Percentiles rank a stretch among this genome's conserved stretches.
Conservation (phyloP, 2,888 invertebrate genomes). For the Microctonus brassicae region DNA sequence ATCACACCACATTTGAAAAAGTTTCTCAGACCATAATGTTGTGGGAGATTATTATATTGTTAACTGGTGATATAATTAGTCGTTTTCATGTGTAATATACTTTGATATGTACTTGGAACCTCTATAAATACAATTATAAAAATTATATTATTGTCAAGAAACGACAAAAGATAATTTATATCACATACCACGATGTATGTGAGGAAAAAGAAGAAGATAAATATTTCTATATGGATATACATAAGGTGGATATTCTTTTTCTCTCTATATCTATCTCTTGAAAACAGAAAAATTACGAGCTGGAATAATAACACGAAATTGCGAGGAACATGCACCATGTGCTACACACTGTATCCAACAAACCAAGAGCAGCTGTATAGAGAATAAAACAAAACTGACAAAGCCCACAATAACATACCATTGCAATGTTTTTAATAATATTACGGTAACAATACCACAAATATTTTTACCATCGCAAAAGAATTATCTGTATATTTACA, state of each 20-base stretch:
- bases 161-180: not conserved
- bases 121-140: no score
- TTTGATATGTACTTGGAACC: no score
- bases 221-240: no score
- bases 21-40: no score
- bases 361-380: not conserved
- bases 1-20: not conserved
- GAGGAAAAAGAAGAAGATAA: no score
- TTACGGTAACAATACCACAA: not conserved
- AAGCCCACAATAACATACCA: not conserved
- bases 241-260: not conserved
- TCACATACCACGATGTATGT: not conserved
- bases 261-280: no score
- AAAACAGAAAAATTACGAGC: slow-evolving; percentile 18
- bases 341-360: not conserved
- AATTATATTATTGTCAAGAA: no score
- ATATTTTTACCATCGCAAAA: not conserved
- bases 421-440: not conserved
- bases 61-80: no score
- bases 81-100: no score
- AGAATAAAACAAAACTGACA: not conserved
- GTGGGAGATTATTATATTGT: no score
- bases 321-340: slow-evolving; percentile 5
- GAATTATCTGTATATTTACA: not conserved
- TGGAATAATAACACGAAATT: slow-evolving; percentile 19